Percentiles rank a stretch among this genome's conserved stretches.
Evolutionary conservation across 2,113 vertebrate genomes (phyloP).

Genomic region (Castor canadensis): DNA sequence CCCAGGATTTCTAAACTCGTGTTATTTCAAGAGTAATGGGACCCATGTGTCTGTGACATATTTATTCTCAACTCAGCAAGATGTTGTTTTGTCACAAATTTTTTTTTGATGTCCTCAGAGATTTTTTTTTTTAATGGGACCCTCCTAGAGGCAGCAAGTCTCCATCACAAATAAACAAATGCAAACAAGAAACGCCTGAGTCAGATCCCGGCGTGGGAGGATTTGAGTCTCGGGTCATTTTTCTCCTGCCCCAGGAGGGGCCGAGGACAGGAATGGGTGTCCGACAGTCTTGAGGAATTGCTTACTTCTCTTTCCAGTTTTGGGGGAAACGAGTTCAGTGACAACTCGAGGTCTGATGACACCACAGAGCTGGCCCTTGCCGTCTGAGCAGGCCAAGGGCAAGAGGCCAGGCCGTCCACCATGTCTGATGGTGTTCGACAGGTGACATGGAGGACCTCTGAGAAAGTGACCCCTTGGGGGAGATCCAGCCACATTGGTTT

Average conservation of each 20-base stretch:
- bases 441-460: background rate
- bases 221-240: slow-evolving; percentile 2
- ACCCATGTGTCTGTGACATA: slow-evolving; percentile 73
- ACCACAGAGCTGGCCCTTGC: background rate
- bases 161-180: slow-evolving; percentile 70
- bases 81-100: slow-evolving; percentile 73
- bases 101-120: slow-evolving; percentile 72
- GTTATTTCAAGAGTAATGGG: slow-evolving; percentile 76
- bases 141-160: slow-evolving; percentile 60
- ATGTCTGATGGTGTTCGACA: background rate
- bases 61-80: slow-evolving; percentile 73
- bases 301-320: slow-evolving; percentile 42
- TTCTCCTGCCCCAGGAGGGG: slow-evolving; percentile 34
- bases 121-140: slow-evolving; percentile 47
- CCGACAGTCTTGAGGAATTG: background rate
- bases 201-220: background rate
- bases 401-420: background rate
- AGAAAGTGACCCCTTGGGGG: background rate
- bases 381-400: background rate
- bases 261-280: slow-evolving; percentile 37
- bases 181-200: slow-evolving; percentile 53
- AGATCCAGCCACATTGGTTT: background rate
- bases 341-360: background rate
- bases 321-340: background rate
- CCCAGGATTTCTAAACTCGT: slow-evolving; percentile 75